These are phyloP conservation scores for Bambusicola thoracicus DNA, from an alignment of 2,113 vertebrate genomes.

Conservation along the genomic window DNA sequence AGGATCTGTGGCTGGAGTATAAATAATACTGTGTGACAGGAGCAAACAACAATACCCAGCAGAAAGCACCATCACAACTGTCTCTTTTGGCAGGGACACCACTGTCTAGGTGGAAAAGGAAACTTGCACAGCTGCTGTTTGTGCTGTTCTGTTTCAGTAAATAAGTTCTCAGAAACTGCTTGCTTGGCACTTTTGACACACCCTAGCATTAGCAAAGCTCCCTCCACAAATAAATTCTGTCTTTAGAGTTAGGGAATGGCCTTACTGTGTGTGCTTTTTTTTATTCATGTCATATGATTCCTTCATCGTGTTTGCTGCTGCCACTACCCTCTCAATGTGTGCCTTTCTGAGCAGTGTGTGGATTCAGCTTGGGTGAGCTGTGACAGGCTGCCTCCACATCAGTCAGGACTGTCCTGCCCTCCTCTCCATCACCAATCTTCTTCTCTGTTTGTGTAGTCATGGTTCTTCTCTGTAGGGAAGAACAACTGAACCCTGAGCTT, in stretches of 20 bases:
- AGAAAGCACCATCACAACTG: neutral
- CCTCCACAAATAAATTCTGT: neutral
- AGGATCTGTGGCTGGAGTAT: neutral
- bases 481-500: neutral
- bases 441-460: neutral
- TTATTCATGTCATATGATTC: neutral
- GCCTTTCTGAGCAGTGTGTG: accelerated
- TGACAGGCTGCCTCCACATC: neutral
- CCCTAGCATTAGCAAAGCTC: neutral
- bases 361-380: neutral
- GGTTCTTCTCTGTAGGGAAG: neutral
- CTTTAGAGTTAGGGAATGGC: neutral
- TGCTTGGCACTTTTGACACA: neutral
- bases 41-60: neutral
- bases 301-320: accelerated
- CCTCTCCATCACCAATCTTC: neutral
- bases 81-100: neutral
- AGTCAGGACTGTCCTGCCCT: neutral
- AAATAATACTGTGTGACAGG: neutral
- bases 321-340: neutral
- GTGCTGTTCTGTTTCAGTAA: neutral
- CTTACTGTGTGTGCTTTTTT: neutral
- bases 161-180: neutral
- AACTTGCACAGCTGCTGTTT: conserved; percentile 7
- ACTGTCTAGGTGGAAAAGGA: neutral